phyloP scores from a whole-genome alignment of 2,888 invertebrate genomes.

The Exephanes ischioxanthus region DNA sequence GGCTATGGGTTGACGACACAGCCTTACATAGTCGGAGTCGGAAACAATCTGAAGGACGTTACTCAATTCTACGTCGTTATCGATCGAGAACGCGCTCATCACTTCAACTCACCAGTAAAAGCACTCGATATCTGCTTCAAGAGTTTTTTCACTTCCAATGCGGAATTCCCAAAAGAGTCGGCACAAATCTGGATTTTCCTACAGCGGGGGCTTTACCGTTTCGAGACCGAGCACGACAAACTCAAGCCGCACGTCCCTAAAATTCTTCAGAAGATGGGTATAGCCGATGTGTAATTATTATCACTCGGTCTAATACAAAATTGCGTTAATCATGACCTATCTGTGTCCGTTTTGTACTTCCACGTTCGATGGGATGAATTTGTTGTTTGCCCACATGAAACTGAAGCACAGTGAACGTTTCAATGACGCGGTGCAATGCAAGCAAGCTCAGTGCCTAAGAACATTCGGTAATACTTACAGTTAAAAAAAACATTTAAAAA shows the following conservation, averaged over 20 bases:
- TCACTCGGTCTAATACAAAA: background rate
- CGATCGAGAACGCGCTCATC: conserved; percentile 44
- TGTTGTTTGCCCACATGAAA: conserved; percentile 20
- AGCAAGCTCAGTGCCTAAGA: conserved; percentile 11
- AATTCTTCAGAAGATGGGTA: conserved; percentile 29
- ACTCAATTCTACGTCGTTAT: conserved; percentile 46
- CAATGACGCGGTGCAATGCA: conserved; percentile 19
- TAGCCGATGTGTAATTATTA: conserved; percentile 9
- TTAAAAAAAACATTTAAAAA: conserved; percentile 27
- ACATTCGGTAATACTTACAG: conserved; percentile 12
- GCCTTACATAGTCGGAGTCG: conserved; percentile 59
- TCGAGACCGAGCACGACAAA: conserved; percentile 37
- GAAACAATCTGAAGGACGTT: conserved; percentile 32
- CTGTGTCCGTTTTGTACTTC: background rate
- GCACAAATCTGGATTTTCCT: conserved; percentile 32
- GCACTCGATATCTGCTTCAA: conserved; percentile 54
- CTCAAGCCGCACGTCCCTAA: conserved; percentile 27
- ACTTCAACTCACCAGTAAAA: conserved; percentile 53
- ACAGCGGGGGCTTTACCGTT: conserved; percentile 35
- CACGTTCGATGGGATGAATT: conserved; percentile 8
- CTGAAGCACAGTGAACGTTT: conserved; percentile 9
- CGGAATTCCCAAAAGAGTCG: conserved; percentile 1
- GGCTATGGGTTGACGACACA: conserved; percentile 50
- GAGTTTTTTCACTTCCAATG: conserved; percentile 38
- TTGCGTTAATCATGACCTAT: conserved; percentile 3